phyloP scores from a whole-genome alignment of 2,797 vertebrate species.

The Peromyscus aztecus region DNA sequence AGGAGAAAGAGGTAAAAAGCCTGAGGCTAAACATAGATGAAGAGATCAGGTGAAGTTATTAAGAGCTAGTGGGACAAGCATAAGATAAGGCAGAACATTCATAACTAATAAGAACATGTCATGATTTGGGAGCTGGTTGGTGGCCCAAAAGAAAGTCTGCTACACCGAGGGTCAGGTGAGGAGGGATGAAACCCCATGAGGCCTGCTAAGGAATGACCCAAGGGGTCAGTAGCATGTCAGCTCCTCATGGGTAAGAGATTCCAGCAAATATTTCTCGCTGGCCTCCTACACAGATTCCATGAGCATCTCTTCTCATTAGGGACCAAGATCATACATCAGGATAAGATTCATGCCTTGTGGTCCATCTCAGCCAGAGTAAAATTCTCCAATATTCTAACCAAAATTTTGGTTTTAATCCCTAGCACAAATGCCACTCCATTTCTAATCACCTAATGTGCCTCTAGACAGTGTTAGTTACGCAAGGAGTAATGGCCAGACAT shows the following conservation, averaged over 20 bases:
- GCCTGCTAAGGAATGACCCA: fast-evolving
- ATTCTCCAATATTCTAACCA: not conserved
- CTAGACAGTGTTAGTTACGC: not conserved
- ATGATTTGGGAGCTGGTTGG: not conserved
- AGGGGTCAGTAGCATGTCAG: not conserved
- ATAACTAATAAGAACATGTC: not conserved
- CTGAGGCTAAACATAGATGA: not conserved
- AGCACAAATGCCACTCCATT: not conserved
- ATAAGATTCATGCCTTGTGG: not conserved
- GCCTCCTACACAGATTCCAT: not conserved
- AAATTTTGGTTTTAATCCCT: constrained; percentile 1
- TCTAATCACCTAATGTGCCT: not conserved
- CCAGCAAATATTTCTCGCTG: fast-evolving
- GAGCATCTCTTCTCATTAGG: not conserved
- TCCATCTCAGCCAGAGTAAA: not conserved
- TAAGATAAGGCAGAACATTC: not conserved
- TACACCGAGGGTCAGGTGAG: not conserved
- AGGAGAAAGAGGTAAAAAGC: not conserved
- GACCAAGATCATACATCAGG: not conserved
- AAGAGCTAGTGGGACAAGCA: not conserved
- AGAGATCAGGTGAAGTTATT: not conserved
- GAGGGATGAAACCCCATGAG: not conserved
- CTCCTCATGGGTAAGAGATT: fast-evolving
- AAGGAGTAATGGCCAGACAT: not conserved
- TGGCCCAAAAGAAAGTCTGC: not conserved